Conservation (phyloP, 2,797 vertebrate genomes). For the Hirundo rustica region DNA sequence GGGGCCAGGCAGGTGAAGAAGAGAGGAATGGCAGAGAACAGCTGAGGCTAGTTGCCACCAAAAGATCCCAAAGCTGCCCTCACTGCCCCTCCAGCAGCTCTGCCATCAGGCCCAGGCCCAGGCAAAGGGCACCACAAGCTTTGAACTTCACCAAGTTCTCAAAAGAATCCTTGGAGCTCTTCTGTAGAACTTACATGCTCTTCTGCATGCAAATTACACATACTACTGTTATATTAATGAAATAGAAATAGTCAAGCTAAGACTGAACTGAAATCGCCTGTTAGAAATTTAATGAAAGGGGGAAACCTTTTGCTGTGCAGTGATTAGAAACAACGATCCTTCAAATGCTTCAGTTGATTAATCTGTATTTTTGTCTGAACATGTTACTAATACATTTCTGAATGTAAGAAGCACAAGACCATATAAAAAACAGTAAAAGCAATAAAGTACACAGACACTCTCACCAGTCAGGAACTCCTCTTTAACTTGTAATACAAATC, state of each 20-base stretch:
- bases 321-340: background rate
- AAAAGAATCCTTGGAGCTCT: background rate
- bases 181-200: background rate
- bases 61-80: background rate
- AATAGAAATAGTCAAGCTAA: background rate
- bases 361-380: background rate
- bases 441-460: background rate
- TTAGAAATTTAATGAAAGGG: background rate
- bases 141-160: background rate
- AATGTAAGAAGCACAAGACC: background rate
- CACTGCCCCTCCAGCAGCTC: fast-evolving
- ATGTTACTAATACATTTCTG: background rate
- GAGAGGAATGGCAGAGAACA: background rate
- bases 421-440: background rate
- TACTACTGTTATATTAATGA: background rate
- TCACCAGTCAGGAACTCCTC: background rate
- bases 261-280: background rate
- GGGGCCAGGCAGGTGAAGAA: background rate
- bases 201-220: background rate
- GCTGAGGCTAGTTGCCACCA: background rate
- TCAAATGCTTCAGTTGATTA: background rate
- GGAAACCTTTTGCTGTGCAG: background rate
- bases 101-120: fast-evolving
- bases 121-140: no score
- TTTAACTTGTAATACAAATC: background rate